Percentiles rank a stretch among this genome's conserved stretches.
Conservation (phyloP, 2,888 invertebrate species). For the Tetrapedia diversipes region DNA sequence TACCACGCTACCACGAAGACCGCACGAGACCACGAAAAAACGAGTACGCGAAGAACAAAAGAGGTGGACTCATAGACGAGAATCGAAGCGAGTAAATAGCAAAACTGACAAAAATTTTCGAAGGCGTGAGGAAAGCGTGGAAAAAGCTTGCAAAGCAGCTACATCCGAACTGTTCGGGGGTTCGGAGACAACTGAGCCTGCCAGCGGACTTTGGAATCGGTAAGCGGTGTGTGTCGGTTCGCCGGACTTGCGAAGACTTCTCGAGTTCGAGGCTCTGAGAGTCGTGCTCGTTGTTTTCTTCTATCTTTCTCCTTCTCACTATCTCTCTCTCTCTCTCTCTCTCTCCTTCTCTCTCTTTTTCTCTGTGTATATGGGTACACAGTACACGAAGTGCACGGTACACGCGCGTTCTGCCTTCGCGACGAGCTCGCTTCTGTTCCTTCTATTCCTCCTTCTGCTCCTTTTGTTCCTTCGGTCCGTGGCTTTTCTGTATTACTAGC, state of each 20-base stretch:
- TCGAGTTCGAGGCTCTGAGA: constrained; percentile 56
- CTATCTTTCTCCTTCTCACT: constrained; percentile 38
- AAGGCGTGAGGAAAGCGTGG: constrained; percentile 2
- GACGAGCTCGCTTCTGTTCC: constrained; percentile 51
- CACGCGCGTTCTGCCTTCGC: constrained; percentile 53
- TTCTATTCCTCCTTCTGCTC: constrained; percentile 46
- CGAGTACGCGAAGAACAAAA: background rate
- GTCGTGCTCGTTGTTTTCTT: constrained; percentile 64
- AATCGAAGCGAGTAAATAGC: constrained; percentile 4
- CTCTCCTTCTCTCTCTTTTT: background rate
- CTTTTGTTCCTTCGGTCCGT: constrained; percentile 45
- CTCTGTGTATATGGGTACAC: constrained; percentile 40
- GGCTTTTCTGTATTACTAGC: constrained; percentile 59
- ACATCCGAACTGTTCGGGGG: constrained; percentile 81
- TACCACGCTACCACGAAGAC: constrained; percentile 11
- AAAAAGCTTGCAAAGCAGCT: constrained; percentile 17
- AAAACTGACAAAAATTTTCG: background rate
- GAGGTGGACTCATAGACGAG: background rate
- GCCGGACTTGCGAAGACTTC: constrained; percentile 61
- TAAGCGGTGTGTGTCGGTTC: constrained; percentile 70
- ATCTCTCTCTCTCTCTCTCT: constrained; percentile 3
- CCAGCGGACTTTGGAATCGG: constrained; percentile 76
- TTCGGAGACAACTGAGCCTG: constrained; percentile 81
- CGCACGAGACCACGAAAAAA: constrained; percentile 11
- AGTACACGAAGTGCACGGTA: constrained; percentile 48